phyloP scores from a whole-genome alignment of 2,797 vertebrate genomes.

The Clarias fuscus region DNA sequence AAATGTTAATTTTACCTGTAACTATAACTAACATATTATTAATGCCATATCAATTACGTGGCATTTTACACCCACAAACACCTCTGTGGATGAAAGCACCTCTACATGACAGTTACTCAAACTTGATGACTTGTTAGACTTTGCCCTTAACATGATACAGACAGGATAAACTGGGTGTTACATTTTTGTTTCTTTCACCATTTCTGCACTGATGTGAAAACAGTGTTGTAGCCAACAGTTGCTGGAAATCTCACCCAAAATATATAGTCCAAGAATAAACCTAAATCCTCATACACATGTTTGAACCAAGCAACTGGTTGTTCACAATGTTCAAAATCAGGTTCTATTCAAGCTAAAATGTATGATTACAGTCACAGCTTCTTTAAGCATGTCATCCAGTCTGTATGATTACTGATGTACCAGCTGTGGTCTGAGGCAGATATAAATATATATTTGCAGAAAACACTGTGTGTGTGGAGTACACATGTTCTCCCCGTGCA shows the following conservation, averaged over 20 bases:
- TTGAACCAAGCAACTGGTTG: background rate
- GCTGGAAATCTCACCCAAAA: background rate
- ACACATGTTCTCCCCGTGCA: too few species aligned
- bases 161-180: background rate
- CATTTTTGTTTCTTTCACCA: background rate
- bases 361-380: background rate
- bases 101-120: background rate
- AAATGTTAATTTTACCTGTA: too few species aligned
- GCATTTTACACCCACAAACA: background rate
- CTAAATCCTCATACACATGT: background rate
- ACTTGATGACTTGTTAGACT: too few species aligned
- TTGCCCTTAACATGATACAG: background rate
- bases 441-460: background rate
- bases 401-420: background rate
- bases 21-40: too few species aligned
- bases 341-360: background rate
- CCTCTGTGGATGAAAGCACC: background rate
- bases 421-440: background rate
- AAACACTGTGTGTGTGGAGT: background rate
- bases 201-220: background rate
- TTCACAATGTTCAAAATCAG: background rate
- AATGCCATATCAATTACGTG: background rate
- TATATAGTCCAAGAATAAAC: background rate
- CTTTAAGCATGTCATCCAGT: background rate
- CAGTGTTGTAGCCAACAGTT: background rate